Percentiles rank a stretch among this genome's conserved stretches.
Evolutionary conservation across 2,797 vertebrate genomes (phyloP).

Genomic region (Pelobates cultripes): DNA sequence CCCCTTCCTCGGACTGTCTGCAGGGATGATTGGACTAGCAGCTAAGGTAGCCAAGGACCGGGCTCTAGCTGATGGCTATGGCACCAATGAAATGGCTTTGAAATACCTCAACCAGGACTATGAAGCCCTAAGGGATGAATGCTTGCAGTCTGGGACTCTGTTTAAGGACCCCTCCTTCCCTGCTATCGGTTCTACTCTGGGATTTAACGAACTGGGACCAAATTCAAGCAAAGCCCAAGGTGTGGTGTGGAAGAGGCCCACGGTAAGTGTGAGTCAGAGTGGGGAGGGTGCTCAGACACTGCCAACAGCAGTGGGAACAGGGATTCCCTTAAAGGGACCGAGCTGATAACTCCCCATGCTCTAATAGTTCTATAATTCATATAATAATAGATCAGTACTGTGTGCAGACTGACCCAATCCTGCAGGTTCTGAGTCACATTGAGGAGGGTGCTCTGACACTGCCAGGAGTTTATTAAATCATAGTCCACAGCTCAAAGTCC

Average conservation of each 20-base stretch:
- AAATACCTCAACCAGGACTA: slow-evolving; percentile 84
- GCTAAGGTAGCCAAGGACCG: slow-evolving; percentile 77
- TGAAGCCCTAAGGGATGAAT: slow-evolving; percentile 70
- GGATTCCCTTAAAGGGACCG: too few relatives aligned
- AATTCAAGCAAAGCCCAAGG: slow-evolving; percentile 80
- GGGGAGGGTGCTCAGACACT: background rate
- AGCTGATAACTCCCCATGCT: too few relatives aligned
- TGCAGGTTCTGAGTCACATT: background rate
- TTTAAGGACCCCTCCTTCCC: slow-evolving; percentile 86
- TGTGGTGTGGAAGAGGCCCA: slow-evolving; percentile 84
- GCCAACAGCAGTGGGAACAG: too few relatives aligned
- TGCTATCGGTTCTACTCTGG: slow-evolving; percentile 76
- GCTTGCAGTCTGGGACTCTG: slow-evolving; percentile 71
- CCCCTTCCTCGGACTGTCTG: background rate
- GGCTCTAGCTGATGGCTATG: slow-evolving; percentile 78
- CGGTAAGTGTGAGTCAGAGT: slow-evolving; percentile 68
- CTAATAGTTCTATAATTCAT: too few relatives aligned
- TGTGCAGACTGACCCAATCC: too few relatives aligned
- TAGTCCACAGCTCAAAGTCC: too few relatives aligned
- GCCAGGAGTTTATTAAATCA: too few relatives aligned
- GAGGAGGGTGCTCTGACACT: background rate
- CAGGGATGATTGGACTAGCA: slow-evolving; percentile 82
- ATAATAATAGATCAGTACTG: too few relatives aligned
- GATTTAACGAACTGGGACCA: slow-evolving; percentile 85
- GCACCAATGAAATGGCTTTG: slow-evolving; percentile 77